Base-by-base conservation (phyloP, 2,113 vertebrate genomes). In the Fukomys damarensis region DNA sequence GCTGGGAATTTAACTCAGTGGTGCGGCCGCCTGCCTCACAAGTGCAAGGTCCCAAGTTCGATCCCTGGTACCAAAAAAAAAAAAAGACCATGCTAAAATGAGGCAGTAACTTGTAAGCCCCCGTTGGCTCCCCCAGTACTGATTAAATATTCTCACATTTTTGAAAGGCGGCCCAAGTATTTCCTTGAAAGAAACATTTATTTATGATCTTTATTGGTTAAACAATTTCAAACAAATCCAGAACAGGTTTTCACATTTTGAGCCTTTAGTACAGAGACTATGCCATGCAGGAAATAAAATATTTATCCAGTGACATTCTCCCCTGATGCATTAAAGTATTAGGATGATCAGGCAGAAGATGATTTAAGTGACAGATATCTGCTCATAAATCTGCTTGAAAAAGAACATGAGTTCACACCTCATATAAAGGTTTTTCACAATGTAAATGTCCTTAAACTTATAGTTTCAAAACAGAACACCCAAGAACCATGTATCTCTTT, bases 121-220 rank as follows among this genome's bases (percentile, higher is more conserved):
- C 20, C 1, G 2, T 35, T 79, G 79, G 89, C 68, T 65, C 16
- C 63, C 14, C 46, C 58, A 38, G 79, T 14, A 19, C 7, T 76
- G 65, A 89, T 26, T 72, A 88, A 98, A 97, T 96, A 72, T 32
- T 68, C 70, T 58, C 89, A 84, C 35, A 79, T 63, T 97, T 97
- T 82, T 89, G 97, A 96, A 97, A 97, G 95, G 95, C 96, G 81
- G 98, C 94, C 93, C 97, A 97, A 96, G 0, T 76, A 88, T 35
- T 92, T 97, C 96, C 95, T 98, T 98, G 90, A 97, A 98, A 98
- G 97, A 97, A 98, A 97, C 72, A 97, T 98, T 98, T 98, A 98
- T 98, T 98, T 97, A 96, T 97, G 88, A 88, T 96, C 97, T 95
- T 96, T 97, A 97, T 89, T 96, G 96, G 92, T 97, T 95, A 98